Evolutionary conservation across 2,797 vertebrate genomes (phyloP), one percentile per base, ranked within the genome.

Genomic region (Clarias platycephalus): DNA sequence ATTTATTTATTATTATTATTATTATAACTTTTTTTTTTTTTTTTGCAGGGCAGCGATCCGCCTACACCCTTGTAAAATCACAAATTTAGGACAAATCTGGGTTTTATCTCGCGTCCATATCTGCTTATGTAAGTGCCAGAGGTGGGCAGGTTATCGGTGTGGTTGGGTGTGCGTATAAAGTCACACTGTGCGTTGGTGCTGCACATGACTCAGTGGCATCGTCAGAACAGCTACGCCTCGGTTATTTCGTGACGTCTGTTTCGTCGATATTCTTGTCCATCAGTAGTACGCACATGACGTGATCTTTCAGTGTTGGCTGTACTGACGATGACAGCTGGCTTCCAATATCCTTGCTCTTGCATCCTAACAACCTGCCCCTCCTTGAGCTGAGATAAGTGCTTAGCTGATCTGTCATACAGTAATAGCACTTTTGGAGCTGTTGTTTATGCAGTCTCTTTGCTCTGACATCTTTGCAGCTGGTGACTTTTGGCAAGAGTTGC

Each of bases 371-470:
- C 0, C 37, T 85, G 44, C 37, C 79, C 88, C 53, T 18, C 3
- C 4, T 70, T 49, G 58, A 87, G 84, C 15, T 28, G 34, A 37
- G 34, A 37, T 37, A 85, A 60, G 0, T 16, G 44, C 49, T 49
- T 88, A 37, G 34, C 37, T 7, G 66, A 83, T 53, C 62, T 87
- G 79, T 90, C n/a, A 9, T 87, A 90, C n/a, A n/a, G n/a, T n/a
- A 86, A 55, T 87, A 83, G 13, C 22, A 18, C 6, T 81, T 85
- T 34, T 87, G 79, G 0, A 66, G 53, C 7, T 70, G 58, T 26
- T 82, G 72, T 63, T 40, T 31, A 3, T 67, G 85, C 16, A 57
- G 10, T 12, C 83, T 75, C 26, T 74, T 80, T 34, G 63, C 55
- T 60, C 16, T 31, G 10, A 57, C 70, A 5, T 34, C 20, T 16